Evolutionary conservation across 2,888 invertebrate species (phyloP).

Genomic region (Folsomia candida): DNA sequence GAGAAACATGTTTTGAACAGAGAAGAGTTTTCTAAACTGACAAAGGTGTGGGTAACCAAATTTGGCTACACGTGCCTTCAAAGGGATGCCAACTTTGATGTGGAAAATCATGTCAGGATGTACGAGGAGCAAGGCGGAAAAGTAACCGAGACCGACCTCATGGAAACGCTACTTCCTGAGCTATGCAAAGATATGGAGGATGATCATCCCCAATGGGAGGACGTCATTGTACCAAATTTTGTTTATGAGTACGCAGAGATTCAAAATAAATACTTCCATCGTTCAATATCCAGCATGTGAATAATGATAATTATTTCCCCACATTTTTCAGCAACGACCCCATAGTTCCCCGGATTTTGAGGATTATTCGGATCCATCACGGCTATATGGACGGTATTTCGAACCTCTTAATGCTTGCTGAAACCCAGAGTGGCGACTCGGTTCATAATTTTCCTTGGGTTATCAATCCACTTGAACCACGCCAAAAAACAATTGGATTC

Average conservation of each 20-base stretch:
- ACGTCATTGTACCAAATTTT: conserved; percentile 41
- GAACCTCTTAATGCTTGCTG: conserved; percentile 39
- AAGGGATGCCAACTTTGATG: conserved; percentile 37
- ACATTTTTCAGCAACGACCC: not conserved
- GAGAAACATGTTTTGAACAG: conserved; percentile 27
- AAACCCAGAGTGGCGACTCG: conserved; percentile 34
- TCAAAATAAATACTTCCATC: not conserved
- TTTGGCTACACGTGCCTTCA: conserved; percentile 41
- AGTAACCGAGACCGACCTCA: conserved; percentile 38
- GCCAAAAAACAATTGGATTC: too few relatives aligned
- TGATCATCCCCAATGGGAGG: conserved; percentile 48
- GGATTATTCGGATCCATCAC: conserved; percentile 44
- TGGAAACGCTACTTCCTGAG: conserved; percentile 30
- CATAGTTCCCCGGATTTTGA: conserved; percentile 23
- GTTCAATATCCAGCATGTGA: too few relatives aligned
- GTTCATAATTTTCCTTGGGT: conserved; percentile 35
- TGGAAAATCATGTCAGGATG: conserved; percentile 40
- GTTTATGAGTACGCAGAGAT: conserved; percentile 9
- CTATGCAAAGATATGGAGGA: conserved; percentile 41
- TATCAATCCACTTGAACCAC: conserved; percentile 34
- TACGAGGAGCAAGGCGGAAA: conserved; percentile 26
- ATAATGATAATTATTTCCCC: too few relatives aligned
- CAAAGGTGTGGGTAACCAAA: conserved; percentile 33
- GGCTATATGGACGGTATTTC: conserved; percentile 42
- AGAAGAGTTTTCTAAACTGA: conserved; percentile 35